Base-by-base conservation (phyloP, 2,113 vertebrate species). In the Campylomormyrus tamandua region DNA sequence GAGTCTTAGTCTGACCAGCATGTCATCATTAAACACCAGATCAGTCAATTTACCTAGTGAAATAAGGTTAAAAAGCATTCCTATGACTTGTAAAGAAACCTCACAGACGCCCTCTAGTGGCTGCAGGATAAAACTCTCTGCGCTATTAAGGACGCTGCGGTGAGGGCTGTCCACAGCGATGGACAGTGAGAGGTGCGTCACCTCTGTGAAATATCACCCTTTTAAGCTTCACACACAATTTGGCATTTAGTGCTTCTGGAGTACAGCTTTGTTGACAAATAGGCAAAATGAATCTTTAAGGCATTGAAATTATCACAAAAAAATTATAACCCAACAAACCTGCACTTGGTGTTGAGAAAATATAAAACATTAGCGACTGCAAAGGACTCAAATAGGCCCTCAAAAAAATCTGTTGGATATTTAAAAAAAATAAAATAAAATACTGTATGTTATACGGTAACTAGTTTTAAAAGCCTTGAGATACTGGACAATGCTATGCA, bases 221-320 rank as follows among this genome's bases (percentile, higher is more conserved):
- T 80, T 35, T 39, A 42, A 80, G 31, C 74, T 39, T 77, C 70
- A 80, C 74, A 80, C 74, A 88, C 87, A 66, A 88, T 88, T 88
- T 88, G 87, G 87, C 87, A 88, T 21, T 58, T 53, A n/a, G n/a
- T 21, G 50, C n/a, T 87, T 6, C 48, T 35, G 49, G 39, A 87
- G 27, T 53, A 87, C 49, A 84, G 13, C 17, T 56, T 46, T 45
- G 27, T 53, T 50, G 49, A 31, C 49, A n/a, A 88, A 56, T 19
- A 31, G 5, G 31, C n/a, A 87, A 27, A 87, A 35, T 13, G 0
- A 35, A 53, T 52, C n/a, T 49, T 87, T 84, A 39, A 49, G 83
- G 9, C 42, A 11, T 56, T 35, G 13, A 66, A 50, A 13, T 42
- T 5, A 42, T 88, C 35, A 66, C 31, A 88, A 88, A 62, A 52